phyloP scores from a whole-genome alignment of 2,888 invertebrate genomes.

The Hirtodrosophila histrioides region DNA sequence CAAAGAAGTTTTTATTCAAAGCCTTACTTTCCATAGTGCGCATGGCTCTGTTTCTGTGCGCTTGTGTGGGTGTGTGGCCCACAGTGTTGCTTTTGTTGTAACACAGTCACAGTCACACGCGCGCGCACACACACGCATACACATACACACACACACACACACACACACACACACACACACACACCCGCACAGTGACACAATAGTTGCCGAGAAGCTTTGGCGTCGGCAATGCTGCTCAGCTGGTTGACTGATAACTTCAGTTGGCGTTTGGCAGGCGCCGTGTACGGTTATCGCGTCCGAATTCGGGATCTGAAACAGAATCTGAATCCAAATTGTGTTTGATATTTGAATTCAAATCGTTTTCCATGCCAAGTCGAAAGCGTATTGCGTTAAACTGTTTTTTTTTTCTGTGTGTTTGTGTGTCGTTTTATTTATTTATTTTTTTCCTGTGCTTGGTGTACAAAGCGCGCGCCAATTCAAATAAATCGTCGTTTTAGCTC shows the following conservation, averaged over 20 bases:
- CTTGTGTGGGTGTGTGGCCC: slow-evolving; percentile 20
- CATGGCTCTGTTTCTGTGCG: neutral
- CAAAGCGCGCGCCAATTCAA: slow-evolving; percentile 45
- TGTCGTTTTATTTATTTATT: slow-evolving; percentile 10
- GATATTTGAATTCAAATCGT: too few relatives aligned
- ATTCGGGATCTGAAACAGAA: neutral
- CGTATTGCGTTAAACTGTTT: slow-evolving; percentile 36
- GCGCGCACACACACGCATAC: slow-evolving; percentile 16
- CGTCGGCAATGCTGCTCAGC: slow-evolving; percentile 41
- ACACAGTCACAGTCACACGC: slow-evolving; percentile 16
- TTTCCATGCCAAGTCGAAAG: slow-evolving; percentile 3
- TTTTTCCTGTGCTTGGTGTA: too few relatives aligned
- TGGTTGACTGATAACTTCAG: slow-evolving; percentile 73
- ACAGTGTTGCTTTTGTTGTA: slow-evolving; percentile 33
- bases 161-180: slow-evolving; percentile 12
- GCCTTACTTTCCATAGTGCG: too few relatives aligned
- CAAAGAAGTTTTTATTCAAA: too few relatives aligned
- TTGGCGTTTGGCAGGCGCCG: slow-evolving; percentile 71
- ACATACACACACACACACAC: slow-evolving; percentile 6
- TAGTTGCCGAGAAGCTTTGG: slow-evolving; percentile 40
- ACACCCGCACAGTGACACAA: slow-evolving; percentile 26
- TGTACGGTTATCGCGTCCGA: slow-evolving; percentile 62
- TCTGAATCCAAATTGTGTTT: too few relatives aligned
- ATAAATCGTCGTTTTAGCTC: slow-evolving; percentile 23
- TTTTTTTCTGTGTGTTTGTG: slow-evolving; percentile 11